These are phyloP conservation scores for Albula glossodonta DNA, from an alignment of 2,113 vertebrate genomes.

Conservation along the genomic window DNA sequence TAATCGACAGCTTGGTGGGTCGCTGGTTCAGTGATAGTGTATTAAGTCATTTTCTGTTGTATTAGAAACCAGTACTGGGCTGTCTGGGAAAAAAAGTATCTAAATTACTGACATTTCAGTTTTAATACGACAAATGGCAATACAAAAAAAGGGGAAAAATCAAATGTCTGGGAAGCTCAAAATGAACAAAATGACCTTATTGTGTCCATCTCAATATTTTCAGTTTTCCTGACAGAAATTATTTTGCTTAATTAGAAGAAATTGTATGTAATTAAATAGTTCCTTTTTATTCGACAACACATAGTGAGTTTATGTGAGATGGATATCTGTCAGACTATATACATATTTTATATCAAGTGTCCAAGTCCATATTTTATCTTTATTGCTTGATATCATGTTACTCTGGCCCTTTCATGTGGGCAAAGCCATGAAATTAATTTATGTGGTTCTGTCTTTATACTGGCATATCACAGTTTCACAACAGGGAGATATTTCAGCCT, in stretches of 20 bases:
- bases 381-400: slow-evolving; percentile 57
- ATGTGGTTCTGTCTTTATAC: slow-evolving; percentile 35
- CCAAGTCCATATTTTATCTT: slow-evolving; percentile 55
- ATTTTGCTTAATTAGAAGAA: slow-evolving; percentile 59
- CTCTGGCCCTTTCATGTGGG: slow-evolving; percentile 44
- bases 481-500: background rate
- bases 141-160: no score
- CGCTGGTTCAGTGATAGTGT: background rate
- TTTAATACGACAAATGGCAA: no score
- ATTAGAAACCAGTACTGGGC: background rate
- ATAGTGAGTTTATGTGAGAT: slow-evolving; percentile 40
- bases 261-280: slow-evolving; percentile 59
- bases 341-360: slow-evolving; percentile 54
- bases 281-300: slow-evolving; percentile 43
- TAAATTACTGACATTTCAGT: background rate
- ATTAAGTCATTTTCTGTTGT: background rate
- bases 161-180: no score
- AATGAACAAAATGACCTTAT: no score
- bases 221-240: background rate
- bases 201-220: background rate
- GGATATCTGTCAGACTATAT: slow-evolving; percentile 39
- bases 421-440: slow-evolving; percentile 48
- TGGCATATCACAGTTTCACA: slow-evolving; percentile 19
- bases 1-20: background rate
- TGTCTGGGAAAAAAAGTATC: background rate